phyloP scores from a whole-genome alignment of 2,113 vertebrate genomes.

The Apus apus region DNA sequence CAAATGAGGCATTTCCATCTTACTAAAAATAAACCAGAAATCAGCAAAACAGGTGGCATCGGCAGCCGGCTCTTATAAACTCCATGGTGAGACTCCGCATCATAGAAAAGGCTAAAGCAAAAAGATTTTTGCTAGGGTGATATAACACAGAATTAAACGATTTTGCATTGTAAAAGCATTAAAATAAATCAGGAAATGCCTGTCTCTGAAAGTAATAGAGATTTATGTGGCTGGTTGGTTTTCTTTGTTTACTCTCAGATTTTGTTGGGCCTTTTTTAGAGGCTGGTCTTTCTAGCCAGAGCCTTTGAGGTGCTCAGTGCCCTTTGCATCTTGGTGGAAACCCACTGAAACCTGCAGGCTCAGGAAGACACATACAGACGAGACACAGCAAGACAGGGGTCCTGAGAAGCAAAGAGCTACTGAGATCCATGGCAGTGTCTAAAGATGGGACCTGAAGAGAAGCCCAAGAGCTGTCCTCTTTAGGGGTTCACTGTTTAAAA shows the following conservation, averaged over 20 bases:
- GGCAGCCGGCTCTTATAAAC: not conserved
- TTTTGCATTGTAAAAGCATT: not conserved
- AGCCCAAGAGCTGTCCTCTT: fast-evolving
- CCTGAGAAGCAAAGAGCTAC: not conserved
- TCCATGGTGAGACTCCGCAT: not conserved
- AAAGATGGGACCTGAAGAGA: not conserved
- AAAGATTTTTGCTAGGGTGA: not conserved
- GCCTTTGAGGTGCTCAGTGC: not conserved
- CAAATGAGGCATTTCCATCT: not conserved
- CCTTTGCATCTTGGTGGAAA: not conserved
- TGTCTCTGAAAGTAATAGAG: not conserved
- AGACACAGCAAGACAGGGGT: not conserved
- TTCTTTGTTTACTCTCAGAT: not conserved
- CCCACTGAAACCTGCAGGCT: not conserved
- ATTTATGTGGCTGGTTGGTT: not conserved
- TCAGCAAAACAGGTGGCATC: not conserved
- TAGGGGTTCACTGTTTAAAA: not conserved
- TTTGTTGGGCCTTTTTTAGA: not conserved
- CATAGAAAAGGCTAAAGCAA: not conserved
- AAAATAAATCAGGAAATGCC: not conserved
- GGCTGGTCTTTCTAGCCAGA: not conserved
- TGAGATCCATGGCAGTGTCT: not conserved
- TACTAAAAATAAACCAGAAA: not conserved
- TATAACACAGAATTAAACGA: not conserved
- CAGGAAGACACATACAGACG: fast-evolving